A percentile compares a stretch with the other conserved stretches of the same genome.
Conservation (phyloP, 2,888 invertebrate species). For the Pediacus dermestoides region DNA sequence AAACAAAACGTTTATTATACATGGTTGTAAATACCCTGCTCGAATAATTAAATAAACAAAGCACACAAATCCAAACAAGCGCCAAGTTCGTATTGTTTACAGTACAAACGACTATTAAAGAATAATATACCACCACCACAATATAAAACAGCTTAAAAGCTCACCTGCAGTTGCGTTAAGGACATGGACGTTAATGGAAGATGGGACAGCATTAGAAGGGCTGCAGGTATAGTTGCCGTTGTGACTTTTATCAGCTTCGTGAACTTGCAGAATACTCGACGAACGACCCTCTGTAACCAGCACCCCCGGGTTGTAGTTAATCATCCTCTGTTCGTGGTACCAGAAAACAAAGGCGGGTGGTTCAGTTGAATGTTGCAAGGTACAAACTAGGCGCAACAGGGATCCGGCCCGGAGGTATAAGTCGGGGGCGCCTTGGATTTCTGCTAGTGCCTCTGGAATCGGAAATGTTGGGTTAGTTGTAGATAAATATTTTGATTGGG, state of each 20-base stretch:
- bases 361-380: slow-evolving; percentile 56
- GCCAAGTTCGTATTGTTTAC: too few species aligned
- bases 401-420: slow-evolving; percentile 60
- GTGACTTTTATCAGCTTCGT: slow-evolving; percentile 59
- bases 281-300: slow-evolving; percentile 55
- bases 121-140: too few species aligned
- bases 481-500: too few species aligned
- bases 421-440: slow-evolving; percentile 60
- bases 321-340: slow-evolving; percentile 61
- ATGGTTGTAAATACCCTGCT: too few species aligned
- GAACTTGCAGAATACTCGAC: slow-evolving; percentile 65
- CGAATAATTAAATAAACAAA: too few species aligned
- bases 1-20: too few species aligned
- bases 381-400: slow-evolving; percentile 56
- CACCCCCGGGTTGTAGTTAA: slow-evolving; percentile 60
- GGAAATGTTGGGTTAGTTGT: too few species aligned
- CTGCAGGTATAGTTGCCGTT: slow-evolving; percentile 71
- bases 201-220: slow-evolving; percentile 63
- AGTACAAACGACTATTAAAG: too few species aligned
- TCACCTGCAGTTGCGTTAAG: slow-evolving; percentile 60
- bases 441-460: slow-evolving; percentile 57
- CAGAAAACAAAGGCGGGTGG: slow-evolving; percentile 60
- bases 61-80: too few species aligned
- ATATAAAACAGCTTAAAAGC: too few species aligned
- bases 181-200: slow-evolving; percentile 66